Evolutionary conservation across 1,140 invertebrate species (phyloP).

Genomic region (Sycobia sp.): DNA sequence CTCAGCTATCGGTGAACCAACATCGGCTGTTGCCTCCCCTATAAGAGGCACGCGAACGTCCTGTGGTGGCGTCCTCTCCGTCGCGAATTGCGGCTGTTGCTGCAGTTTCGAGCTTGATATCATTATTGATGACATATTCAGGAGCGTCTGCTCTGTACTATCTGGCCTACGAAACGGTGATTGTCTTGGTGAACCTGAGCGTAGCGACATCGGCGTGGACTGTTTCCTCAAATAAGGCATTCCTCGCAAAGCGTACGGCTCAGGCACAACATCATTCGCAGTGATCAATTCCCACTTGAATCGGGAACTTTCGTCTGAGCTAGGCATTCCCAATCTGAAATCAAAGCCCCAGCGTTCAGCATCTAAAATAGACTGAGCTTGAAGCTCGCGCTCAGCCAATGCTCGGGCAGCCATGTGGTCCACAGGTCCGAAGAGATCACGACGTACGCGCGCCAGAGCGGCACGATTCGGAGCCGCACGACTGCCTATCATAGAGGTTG

Average conservation of each 20-base stretch:
- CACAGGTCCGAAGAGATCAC: constrained; percentile 63
- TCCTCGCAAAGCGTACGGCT: constrained; percentile 57
- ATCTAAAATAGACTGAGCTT: constrained; percentile 54
- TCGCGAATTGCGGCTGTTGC: not conserved
- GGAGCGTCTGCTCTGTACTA: too few relatives aligned
- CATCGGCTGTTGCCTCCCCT: constrained; percentile 43
- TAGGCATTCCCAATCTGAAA: constrained; percentile 55
- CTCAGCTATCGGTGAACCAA: constrained; percentile 23
- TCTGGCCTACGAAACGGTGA: too few relatives aligned
- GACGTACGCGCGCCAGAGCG: constrained; percentile 55
- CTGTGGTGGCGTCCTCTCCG: constrained; percentile 55
- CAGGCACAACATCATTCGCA: constrained; percentile 52
- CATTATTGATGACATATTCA: too few relatives aligned
- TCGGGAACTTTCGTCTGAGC: constrained; percentile 48
- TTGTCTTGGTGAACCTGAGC: not conserved
- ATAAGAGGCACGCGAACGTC: constrained; percentile 49
- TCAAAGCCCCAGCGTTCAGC: constrained; percentile 62
- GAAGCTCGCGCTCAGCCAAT: constrained; percentile 57
- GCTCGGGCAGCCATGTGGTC: constrained; percentile 60
- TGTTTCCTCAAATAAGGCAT: constrained; percentile 56
- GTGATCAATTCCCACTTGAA: constrained; percentile 55
- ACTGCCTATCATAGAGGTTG: too few relatives aligned
- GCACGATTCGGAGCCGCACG: constrained; percentile 51
- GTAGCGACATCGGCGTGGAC: constrained; percentile 42
- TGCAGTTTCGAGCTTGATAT: too few relatives aligned